A percentile compares a stretch with the other conserved stretches of the same genome.
Evolutionary conservation across 2,888 invertebrate genomes (phyloP).

Genomic region (Ischnus inquisitorius): DNA sequence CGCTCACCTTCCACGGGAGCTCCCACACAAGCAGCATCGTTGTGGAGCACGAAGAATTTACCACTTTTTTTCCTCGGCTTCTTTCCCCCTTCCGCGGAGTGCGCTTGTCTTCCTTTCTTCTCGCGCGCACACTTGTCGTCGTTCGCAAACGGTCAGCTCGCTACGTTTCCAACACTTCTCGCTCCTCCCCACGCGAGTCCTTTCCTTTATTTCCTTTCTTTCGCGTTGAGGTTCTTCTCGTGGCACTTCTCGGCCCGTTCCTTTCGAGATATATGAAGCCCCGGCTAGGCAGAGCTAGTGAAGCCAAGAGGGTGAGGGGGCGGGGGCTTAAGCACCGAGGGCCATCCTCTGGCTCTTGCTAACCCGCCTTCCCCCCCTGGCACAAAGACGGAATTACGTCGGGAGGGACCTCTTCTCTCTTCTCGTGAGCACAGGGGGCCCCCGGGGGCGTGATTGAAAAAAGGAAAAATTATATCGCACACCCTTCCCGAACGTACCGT

Average conservation of each 20-base stretch:
- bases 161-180: neutral
- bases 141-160: slow-evolving; percentile 11
- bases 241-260: slow-evolving; percentile 68
- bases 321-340: slow-evolving; percentile 74
- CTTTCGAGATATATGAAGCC: slow-evolving; percentile 81
- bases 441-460: slow-evolving; percentile 80
- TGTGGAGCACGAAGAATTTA: slow-evolving; percentile 51
- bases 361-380: slow-evolving; percentile 64
- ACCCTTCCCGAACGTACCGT: slow-evolving; percentile 2
- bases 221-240: slow-evolving; percentile 52
- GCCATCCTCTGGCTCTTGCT: slow-evolving; percentile 41
- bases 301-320: slow-evolving; percentile 57
- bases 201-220: slow-evolving; percentile 68
- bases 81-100: slow-evolving; percentile 32
- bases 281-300: slow-evolving; percentile 71
- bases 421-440: slow-evolving; percentile 72
- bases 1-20: slow-evolving; percentile 22
- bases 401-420: slow-evolving; percentile 36
- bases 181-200: neutral
- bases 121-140: slow-evolving; percentile 22
- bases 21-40: slow-evolving; percentile 52
- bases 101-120: slow-evolving; percentile 34
- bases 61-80: slow-evolving; percentile 45
- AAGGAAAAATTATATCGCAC: slow-evolving; percentile 76
- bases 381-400: slow-evolving; percentile 80